A percentile compares a stretch with the other conserved stretches of the same genome.
Conservation (phyloP, 2,113 vertebrate species). For the Muntiacus muntjak region DNA sequence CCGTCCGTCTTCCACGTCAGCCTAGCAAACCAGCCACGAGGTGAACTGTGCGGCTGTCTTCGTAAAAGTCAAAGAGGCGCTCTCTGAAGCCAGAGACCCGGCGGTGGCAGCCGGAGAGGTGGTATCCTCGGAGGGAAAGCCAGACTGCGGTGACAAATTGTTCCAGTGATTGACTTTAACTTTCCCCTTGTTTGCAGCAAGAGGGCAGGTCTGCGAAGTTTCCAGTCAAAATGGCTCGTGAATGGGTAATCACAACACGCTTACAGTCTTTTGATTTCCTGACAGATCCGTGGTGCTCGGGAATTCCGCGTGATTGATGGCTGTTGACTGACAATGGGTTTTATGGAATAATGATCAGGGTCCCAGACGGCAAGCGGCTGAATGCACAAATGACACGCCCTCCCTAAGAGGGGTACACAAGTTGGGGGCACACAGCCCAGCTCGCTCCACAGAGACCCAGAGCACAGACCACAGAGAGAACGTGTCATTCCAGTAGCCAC, state of each 20-base stretch:
- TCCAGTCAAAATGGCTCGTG: constrained; percentile 64
- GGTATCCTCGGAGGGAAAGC: not conserved
- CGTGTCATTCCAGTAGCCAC: accelerated
- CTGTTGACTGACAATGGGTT: constrained; percentile 59
- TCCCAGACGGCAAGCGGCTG: constrained; percentile 19
- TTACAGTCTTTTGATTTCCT: constrained; percentile 48
- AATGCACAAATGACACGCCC: not conserved
- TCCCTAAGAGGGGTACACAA: not conserved
- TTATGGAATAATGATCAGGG: constrained; percentile 23
- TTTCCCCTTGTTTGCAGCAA: constrained; percentile 12
- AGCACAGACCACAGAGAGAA: accelerated
- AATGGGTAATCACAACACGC: constrained; percentile 61
- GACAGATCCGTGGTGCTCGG: constrained; percentile 7
- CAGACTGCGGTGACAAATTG: constrained; percentile 7
- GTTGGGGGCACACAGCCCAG: accelerated
- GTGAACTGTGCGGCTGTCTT: accelerated
- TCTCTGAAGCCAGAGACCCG: not conserved
- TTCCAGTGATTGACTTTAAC: constrained; percentile 41
- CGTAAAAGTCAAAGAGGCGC: not conserved
- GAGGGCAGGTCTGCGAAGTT: constrained; percentile 55
- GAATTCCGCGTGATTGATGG: constrained; percentile 29
- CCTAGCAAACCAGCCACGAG: no score
- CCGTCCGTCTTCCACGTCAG: not conserved
- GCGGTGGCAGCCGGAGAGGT: not conserved
- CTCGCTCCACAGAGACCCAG: not conserved